Evolutionary conservation across 2,113 vertebrate species (phyloP).

Genomic region (Speoplatyrhinus poulsoni): DNA sequence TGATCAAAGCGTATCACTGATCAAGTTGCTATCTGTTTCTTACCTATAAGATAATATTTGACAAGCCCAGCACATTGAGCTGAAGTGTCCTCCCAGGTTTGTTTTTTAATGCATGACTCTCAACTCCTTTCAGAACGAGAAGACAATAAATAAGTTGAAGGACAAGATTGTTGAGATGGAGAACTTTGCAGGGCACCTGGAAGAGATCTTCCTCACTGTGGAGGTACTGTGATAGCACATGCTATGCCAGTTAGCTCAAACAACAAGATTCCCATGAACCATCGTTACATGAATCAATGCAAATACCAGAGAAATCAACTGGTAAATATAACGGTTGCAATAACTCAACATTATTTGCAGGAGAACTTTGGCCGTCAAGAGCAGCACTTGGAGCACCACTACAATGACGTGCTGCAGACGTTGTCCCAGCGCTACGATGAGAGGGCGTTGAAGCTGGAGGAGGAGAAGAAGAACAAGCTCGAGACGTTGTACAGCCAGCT

Average conservation of each 20-base stretch:
- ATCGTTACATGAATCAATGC: not conserved
- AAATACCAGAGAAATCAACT: not conserved
- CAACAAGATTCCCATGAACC: not conserved
- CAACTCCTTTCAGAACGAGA: constrained; percentile 73
- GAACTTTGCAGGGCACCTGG: constrained; percentile 89
- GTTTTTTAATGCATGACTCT: not conserved
- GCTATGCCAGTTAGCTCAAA: not conserved
- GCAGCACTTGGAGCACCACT: constrained; percentile 90
- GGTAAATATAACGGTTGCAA: not conserved
- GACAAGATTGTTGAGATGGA: constrained; percentile 90
- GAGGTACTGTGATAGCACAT: constrained; percentile 78
- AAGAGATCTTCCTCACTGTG: constrained; percentile 96
- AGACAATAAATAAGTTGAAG: constrained; percentile 80
- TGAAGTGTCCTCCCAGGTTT: not conserved
- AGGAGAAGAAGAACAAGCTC: constrained; percentile 89
- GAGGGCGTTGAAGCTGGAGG: constrained; percentile 78
- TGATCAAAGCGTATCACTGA: not conserved
- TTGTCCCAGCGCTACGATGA: constrained; percentile 87
- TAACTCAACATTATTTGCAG: constrained; percentile 65
- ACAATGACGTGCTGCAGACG: constrained; percentile 86
- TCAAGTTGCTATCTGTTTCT: not conserved
- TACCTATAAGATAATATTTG: not conserved
- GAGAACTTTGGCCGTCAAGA: constrained; percentile 94
- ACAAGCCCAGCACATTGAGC: not conserved
- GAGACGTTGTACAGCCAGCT: constrained; percentile 88